Evolutionary conservation across 92 coral and sea anemone species (phyloP).

Genomic region (Zoanthus sansibaricus): DNA sequence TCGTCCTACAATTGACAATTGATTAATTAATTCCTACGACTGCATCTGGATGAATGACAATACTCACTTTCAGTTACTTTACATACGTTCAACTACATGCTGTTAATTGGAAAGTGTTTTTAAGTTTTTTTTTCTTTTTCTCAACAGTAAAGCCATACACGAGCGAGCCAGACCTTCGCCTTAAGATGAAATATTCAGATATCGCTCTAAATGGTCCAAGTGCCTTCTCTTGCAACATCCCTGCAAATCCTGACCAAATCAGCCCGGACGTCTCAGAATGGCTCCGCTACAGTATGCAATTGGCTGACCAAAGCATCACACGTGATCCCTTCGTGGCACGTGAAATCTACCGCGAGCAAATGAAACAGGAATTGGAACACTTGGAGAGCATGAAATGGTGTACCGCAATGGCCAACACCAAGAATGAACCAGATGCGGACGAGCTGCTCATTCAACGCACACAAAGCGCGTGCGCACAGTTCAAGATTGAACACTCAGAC

Average conservation of each 20-base stretch:
- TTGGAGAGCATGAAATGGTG: slow-evolving; percentile 30
- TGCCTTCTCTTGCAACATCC: slow-evolving; percentile 40
- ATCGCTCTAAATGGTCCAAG: slow-evolving; percentile 21
- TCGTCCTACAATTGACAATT: too few species aligned
- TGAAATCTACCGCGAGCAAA: slow-evolving; percentile 41
- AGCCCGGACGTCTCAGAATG: slow-evolving; percentile 60
- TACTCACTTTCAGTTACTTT: too few species aligned
- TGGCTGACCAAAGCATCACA: slow-evolving; percentile 58
- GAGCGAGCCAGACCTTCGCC: slow-evolving; percentile 78
- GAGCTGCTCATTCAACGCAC: slow-evolving; percentile 56
- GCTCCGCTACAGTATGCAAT: slow-evolving; percentile 73
- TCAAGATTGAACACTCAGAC: slow-evolving; percentile 11
- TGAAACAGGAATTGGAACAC: slow-evolving; percentile 29
- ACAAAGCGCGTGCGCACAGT: slow-evolving; percentile 28
- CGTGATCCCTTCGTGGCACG: slow-evolving; percentile 58
- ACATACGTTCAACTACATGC: too few species aligned
- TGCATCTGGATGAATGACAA: too few species aligned
- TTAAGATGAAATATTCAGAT: slow-evolving; percentile 59
- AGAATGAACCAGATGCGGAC: slow-evolving; percentile 28
- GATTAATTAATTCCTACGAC: too few species aligned
- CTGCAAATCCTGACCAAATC: slow-evolving; percentile 32
- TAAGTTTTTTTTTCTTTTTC: background rate
- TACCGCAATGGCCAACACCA: slow-evolving; percentile 8
- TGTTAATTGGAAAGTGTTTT: background rate
- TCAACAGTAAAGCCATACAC: slow-evolving; percentile 74